Conservation (phyloP, 2,113 vertebrate species). For the Platysteira castanea region DNA sequence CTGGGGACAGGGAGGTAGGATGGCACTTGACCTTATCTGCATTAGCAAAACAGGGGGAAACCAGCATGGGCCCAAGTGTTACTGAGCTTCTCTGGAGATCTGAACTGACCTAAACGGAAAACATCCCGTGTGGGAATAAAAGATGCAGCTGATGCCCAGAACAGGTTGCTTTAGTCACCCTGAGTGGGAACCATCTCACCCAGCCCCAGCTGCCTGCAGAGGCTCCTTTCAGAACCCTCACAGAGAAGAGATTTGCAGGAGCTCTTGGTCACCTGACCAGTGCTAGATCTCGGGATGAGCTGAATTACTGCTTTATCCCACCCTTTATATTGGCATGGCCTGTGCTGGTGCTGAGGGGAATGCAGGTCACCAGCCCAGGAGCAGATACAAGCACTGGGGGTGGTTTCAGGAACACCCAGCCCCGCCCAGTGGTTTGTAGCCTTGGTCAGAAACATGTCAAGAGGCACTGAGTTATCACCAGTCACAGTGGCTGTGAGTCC, state of each 20-base stretch:
- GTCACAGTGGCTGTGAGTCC: neutral
- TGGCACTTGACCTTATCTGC: neutral
- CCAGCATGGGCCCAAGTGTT: neutral
- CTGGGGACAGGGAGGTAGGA: neutral
- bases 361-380: neutral
- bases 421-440: neutral
- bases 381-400: neutral
- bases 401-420: neutral
- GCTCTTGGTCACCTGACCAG: neutral
- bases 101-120: neutral
- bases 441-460: neutral
- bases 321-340: neutral
- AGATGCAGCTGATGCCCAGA: neutral
- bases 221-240: neutral
- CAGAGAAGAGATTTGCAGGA: neutral
- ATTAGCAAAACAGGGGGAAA: neutral
- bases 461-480: neutral
- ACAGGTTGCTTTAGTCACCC: neutral
- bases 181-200: neutral
- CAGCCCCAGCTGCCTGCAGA: neutral
- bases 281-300: neutral
- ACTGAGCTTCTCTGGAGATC: neutral
- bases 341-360: neutral
- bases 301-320: neutral
- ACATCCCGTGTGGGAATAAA: neutral